A percentile compares a stretch with the other conserved stretches of the same genome.
These are phyloP conservation scores for Drosophila mauritiana DNA, from an alignment of 1,140 invertebrate genomes.

Conservation along the genomic window DNA sequence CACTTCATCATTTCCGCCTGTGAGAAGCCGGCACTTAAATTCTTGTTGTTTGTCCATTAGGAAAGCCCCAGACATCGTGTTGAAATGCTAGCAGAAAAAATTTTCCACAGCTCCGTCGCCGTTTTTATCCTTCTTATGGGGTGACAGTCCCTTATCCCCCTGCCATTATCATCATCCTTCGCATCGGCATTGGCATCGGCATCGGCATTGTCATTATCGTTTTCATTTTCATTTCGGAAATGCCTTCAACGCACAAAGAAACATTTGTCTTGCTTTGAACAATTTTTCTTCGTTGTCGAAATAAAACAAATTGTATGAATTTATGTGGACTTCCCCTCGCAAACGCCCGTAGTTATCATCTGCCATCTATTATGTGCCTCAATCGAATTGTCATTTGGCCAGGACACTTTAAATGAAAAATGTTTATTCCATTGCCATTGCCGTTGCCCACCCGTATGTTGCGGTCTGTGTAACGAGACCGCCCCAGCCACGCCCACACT, in stretches of 20 bases:
- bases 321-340: conserved; percentile 54
- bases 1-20: neutral
- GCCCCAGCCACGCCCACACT: conserved; percentile 1
- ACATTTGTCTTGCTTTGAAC: conserved; percentile 69
- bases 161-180: conserved; percentile 13
- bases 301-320: conserved; percentile 74
- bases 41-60: conserved; percentile 57
- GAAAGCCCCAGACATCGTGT: conserved; percentile 34
- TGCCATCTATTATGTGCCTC: conserved; percentile 58
- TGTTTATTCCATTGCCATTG: conserved; percentile 11
- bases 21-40: conserved; percentile 36
- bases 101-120: conserved; percentile 40
- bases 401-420: conserved; percentile 47
- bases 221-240: conserved; percentile 60
- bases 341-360: conserved; percentile 72
- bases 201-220: conserved; percentile 66
- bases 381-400: conserved; percentile 66
- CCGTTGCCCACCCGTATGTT: conserved; percentile 8
- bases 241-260: conserved; percentile 54
- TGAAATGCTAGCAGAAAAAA: conserved; percentile 45
- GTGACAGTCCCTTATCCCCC: neutral
- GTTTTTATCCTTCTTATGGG: conserved; percentile 14
- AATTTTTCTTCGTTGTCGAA: conserved; percentile 61
- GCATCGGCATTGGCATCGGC: conserved; percentile 31
- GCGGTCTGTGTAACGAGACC: conserved; percentile 4